Percentiles rank a stretch among this genome's conserved stretches.
Evolutionary conservation across 2,113 vertebrate species (phyloP).

Genomic region (Drymodes brunneopygia): DNA sequence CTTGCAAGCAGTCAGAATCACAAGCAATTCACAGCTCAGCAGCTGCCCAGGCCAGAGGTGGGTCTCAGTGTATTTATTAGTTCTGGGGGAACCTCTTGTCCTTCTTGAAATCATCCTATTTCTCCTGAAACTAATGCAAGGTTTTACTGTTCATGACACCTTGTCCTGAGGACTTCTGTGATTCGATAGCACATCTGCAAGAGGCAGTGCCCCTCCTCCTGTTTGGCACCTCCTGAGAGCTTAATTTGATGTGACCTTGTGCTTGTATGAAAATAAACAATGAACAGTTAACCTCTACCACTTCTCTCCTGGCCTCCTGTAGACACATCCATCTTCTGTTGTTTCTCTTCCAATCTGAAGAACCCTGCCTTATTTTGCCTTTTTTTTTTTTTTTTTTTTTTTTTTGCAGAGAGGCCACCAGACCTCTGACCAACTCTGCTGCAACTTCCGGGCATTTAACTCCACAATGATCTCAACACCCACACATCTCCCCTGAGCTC

Average conservation of each 20-base stretch:
- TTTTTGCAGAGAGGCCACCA: not conserved
- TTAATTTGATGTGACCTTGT: constrained; percentile 27
- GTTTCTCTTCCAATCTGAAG: not conserved
- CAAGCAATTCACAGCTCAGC: not conserved
- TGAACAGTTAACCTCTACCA: not conserved
- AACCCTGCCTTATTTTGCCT: not conserved
- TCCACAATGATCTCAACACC: not conserved
- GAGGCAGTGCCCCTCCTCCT: not conserved
- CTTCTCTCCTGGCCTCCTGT: not conserved
- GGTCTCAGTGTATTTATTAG: not conserved
- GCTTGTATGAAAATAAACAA: constrained; percentile 3
- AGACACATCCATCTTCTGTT: not conserved
- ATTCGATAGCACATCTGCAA: not conserved
- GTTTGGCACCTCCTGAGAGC: not conserved
- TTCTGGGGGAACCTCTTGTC: not conserved
- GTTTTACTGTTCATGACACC: not conserved
- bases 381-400: not conserved
- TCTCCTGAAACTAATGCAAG: not conserved
- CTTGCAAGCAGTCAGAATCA: not conserved
- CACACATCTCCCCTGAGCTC: not conserved
- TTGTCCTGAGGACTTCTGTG: not conserved
- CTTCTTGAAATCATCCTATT: not conserved
- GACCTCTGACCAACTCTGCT: not conserved
- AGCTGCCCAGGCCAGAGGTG: not conserved
- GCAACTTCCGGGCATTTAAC: not conserved